Percentiles rank a stretch among this genome's conserved stretches.
These are phyloP conservation scores for Ophion ventricosus DNA, from an alignment of 2,888 invertebrate genomes.

Conservation along the genomic window DNA sequence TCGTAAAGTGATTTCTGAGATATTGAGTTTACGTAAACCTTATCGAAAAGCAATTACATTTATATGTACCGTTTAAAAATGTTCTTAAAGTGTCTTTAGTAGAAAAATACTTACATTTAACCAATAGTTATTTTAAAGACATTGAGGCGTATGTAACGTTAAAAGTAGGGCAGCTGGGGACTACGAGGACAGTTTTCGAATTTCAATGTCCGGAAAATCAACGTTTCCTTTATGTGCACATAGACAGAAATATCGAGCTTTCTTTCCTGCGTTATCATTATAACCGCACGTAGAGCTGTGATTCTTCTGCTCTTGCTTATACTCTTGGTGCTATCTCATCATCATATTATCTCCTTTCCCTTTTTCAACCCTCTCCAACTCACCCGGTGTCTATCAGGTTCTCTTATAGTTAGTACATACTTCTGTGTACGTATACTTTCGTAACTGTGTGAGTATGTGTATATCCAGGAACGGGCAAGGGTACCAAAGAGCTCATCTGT, in stretches of 20 bases:
- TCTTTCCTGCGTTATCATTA: constrained; percentile 47
- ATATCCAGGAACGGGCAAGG: neutral
- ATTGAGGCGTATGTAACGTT: too few relatives aligned
- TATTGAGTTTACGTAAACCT: too few relatives aligned
- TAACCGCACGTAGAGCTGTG: constrained; percentile 30
- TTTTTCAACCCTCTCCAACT: constrained; percentile 24
- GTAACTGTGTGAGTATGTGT: neutral
- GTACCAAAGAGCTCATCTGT: constrained; percentile 43
- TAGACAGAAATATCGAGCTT: constrained; percentile 17
- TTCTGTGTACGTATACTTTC: neutral
- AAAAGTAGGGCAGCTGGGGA: too few relatives aligned
- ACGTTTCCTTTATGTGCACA: too few relatives aligned
- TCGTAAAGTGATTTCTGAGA: too few relatives aligned
- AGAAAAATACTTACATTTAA: too few relatives aligned
- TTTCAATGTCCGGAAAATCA: too few relatives aligned
- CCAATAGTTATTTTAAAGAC: too few relatives aligned
- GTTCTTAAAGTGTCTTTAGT: too few relatives aligned
- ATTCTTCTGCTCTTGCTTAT: constrained; percentile 45
- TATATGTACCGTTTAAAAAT: too few relatives aligned
- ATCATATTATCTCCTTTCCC: neutral
- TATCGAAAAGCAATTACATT: too few relatives aligned
- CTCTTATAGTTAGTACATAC: neutral
- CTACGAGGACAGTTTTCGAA: too few relatives aligned
- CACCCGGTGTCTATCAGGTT: neutral
- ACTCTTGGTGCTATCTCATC: neutral